Evolutionary conservation across 2,888 invertebrate species (phyloP), one percentile per base, ranked within the genome.

Genomic region (Mactromeris polynyma): DNA sequence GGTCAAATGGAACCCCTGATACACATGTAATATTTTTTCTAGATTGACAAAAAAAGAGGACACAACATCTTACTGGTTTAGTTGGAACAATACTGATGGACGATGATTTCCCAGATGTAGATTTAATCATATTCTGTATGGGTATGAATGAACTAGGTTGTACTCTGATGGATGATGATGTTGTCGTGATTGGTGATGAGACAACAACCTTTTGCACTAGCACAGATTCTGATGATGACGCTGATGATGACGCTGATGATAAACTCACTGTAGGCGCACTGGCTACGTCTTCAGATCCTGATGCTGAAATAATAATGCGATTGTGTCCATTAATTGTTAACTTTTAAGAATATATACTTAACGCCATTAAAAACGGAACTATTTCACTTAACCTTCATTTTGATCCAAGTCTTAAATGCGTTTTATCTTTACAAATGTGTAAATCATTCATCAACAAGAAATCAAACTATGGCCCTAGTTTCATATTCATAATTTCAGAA

Each of bases 121-220:
- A 69, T 80, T 90, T 93, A 33, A 93, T 89, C 33, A 88, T 81
- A 14, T 94, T 93, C 87, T 93, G 94, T 83, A 94, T 69, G 0
- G 94, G 94, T 81, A 93, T 92, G 78, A 94, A 94, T 42, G 93
- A 85, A 69, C 85, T 86, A 36, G 92, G 92, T 85, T 93, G 93
- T 84, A 93, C 90, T 21, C 91, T 78, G 79, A 91, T 91, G 77
- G 92, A 73, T 33, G 73, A 33, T 33, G 73, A 11, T 7, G 36
- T 73, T 51, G 85, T 90, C 42, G 91, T 89, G 81, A 80, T 84
- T 33, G 90, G 87, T 36, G 93, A 81, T 42, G 90, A 81, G 1
- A 87, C 82, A 21, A 90, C 89, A 26, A 83, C 82, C 54, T 88
- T 87, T 80, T 90, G 92, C 19, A 92, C 84, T 19, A 90, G n/a